Percentiles rank a stretch among this genome's conserved stretches.
These are phyloP conservation scores for Scelioninae gen. 1 DNA, from an alignment of 2,888 invertebrate species.

Conservation along the genomic window DNA sequence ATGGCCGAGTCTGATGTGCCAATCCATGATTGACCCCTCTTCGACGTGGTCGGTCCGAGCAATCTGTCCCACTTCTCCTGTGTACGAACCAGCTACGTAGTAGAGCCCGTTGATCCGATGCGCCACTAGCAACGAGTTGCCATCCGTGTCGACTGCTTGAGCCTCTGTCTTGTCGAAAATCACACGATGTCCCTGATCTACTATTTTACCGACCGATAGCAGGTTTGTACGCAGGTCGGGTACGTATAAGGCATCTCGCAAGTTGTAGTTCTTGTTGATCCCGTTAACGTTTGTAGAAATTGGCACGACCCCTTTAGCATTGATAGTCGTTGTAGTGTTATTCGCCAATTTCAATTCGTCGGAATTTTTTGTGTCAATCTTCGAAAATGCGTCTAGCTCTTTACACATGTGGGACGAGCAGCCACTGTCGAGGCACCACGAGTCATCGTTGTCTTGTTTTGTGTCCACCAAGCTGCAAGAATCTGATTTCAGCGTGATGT, in stretches of 20 bases:
- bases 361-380: background rate
- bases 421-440: constrained; percentile 56
- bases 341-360: constrained; percentile 28
- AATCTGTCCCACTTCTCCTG: background rate
- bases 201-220: constrained; percentile 39
- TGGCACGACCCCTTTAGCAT: constrained; percentile 34
- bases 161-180: constrained; percentile 21
- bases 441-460: background rate
- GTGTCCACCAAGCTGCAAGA: background rate
- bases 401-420: constrained; percentile 62
- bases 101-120: background rate
- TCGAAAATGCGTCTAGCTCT: constrained; percentile 26
- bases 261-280: too few species aligned
- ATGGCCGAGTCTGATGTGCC: constrained; percentile 27
- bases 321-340: constrained; percentile 3
- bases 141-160: background rate
- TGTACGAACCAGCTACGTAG: background rate
- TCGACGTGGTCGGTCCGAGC: background rate
- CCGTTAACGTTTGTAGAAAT: constrained; percentile 24
- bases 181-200: constrained; percentile 24
- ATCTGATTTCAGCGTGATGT: background rate
- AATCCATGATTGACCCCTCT: background rate
- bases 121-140: background rate
- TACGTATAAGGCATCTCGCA: constrained; percentile 33
- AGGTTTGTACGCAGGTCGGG: constrained; percentile 23